Evolutionary conservation across 2,113 vertebrate species (phyloP), one percentile per base, ranked within the genome.

Genomic region (Phaethornis superciliosus): DNA sequence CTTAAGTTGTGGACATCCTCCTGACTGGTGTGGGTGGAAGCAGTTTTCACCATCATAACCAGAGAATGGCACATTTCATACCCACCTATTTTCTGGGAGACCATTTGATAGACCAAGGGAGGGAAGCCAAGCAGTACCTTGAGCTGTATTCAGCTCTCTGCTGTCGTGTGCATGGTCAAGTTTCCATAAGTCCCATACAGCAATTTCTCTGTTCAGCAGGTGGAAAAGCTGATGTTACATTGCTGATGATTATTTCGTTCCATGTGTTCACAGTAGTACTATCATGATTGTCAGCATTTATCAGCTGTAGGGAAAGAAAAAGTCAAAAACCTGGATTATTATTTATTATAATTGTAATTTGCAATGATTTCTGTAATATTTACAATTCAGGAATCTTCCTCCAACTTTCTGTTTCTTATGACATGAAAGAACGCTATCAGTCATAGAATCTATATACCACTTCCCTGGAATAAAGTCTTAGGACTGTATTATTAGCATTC

Each of bases 1-100:
- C 44, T 22, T 47, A 37, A 37, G 12, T 58, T 46, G 12, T 33
- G 33, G 9, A 11, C 10, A 30, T 18, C 32, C 33, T 88, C 20
- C 32, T 32, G 10, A 33, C 1, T 55, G 21, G 26, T 1, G 0
- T 64, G 12, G 8, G 8, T 10, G 13, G 8, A 28, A 54, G 18
- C 7, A 47, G 23, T n/a, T 70, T 62, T 71, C 54, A 62, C 21
- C 18, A 23, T 28, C 4, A 14, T 5, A 24, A 74, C 22, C 8
- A 22, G 1, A 1, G 7, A 40, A 9, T 22, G 42, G n/a, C 4
- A 15, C 15, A 14, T 74, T 90, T 85, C 21, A n/a, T 44, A 30
- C 30, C 8, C 24, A 2, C 28, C 22, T 47, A 7, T 70, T 85
- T 80, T 65, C 68, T 37, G 19, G 17, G 20, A 70, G 7, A 76